These are phyloP conservation scores for Ophonus ardosiacus DNA, from an alignment of 2,888 invertebrate species.

Conservation along the genomic window DNA sequence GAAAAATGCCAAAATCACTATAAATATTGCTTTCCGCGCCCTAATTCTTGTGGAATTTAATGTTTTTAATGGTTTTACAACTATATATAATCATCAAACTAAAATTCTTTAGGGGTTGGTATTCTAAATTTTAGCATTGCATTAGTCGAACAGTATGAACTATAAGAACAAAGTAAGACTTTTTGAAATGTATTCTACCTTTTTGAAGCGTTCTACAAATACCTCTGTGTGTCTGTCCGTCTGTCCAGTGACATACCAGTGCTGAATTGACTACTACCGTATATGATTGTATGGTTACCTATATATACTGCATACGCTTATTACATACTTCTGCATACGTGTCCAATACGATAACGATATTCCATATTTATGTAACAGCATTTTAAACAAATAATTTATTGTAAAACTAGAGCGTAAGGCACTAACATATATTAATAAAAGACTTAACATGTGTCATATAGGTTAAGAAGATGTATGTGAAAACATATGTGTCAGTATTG, in stretches of 20 bases:
- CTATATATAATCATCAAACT: no score
- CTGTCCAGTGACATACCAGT: not conserved
- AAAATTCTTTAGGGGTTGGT: no score
- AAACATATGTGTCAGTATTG: slow-evolving; percentile 60
- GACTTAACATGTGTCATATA: slow-evolving; percentile 62
- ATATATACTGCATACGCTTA: slow-evolving; percentile 53
- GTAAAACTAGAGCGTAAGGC: not conserved
- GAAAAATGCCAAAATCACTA: no score
- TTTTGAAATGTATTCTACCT: not conserved
- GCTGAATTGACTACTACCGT: not conserved
- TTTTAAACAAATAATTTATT: not conserved
- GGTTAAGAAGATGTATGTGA: slow-evolving; percentile 53
- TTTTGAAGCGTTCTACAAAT: not conserved
- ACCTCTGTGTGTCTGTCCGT: not conserved
- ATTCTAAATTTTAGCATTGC: no score
- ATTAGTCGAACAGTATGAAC: no score
- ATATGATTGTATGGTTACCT: slow-evolving; percentile 51
- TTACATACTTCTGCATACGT: not conserved
- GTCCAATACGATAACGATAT: not conserved
- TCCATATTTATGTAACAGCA: not conserved
- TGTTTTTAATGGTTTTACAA: no score
- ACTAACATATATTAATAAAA: slow-evolving; percentile 34
- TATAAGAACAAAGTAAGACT: no score
- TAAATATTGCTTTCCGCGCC: no score
- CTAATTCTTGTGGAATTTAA: no score